Conservation (phyloP, 2,797 vertebrate genomes). For the Cercopithecus neglectus region DNA sequence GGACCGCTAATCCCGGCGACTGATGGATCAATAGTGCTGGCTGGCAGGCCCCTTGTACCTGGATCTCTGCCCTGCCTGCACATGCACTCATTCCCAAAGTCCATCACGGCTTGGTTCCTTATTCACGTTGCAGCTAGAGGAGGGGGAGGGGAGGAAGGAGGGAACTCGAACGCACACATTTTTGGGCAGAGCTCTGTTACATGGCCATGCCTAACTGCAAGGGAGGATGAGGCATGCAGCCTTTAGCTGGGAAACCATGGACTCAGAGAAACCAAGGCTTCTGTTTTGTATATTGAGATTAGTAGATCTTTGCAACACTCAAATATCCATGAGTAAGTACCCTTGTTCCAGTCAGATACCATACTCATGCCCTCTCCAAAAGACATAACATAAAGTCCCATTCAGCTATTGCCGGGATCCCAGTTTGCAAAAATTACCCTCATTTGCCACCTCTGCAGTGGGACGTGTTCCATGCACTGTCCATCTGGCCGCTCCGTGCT, state of each 20-base stretch:
- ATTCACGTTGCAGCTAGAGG: neutral
- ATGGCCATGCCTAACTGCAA: accelerated
- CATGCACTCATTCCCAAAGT: neutral
- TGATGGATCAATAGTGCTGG: neutral
- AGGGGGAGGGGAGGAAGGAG: neutral
- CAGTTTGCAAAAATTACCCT: neutral
- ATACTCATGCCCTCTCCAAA: neutral
- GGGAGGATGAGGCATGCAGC: no score
- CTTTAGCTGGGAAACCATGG: no score
- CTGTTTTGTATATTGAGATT: neutral
- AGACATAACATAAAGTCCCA: neutral
- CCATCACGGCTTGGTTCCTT: neutral
- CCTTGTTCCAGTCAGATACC: neutral
- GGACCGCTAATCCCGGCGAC: neutral
- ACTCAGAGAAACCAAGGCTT: neutral
- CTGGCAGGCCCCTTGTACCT: no score
- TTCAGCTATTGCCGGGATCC: neutral
- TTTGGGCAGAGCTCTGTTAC: neutral
- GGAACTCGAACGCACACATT: neutral
- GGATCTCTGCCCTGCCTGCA: neutral
- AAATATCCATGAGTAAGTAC: neutral
- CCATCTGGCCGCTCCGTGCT: accelerated
- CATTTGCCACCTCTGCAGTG: neutral
- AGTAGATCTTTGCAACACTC: neutral
- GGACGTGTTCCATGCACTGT: no score